Conservation (phyloP, 2,113 vertebrate genomes). For the Herpetotheres cachinnans region DNA sequence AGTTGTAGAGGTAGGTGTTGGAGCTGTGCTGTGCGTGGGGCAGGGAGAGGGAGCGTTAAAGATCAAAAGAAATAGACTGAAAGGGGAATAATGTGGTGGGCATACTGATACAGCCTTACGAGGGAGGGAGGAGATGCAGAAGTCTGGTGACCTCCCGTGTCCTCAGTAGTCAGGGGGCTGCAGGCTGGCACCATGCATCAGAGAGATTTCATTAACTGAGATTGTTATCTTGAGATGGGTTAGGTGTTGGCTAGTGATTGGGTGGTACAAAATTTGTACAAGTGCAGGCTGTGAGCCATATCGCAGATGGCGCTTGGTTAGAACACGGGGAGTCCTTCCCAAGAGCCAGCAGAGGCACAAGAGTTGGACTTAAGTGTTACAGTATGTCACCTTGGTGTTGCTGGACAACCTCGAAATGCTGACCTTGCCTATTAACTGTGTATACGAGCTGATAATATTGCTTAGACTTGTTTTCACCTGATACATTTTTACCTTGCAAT, state of each 20-base stretch:
- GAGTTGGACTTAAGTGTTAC: not conserved
- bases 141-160: not conserved
- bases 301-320: fast-evolving
- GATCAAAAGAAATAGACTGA: not conserved
- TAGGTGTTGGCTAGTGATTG: not conserved
- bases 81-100: not conserved
- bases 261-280: not conserved
- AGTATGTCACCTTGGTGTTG: not conserved
- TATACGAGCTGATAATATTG: not conserved
- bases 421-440: not conserved
- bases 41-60: not conserved
- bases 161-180: not conserved
- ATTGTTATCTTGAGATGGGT: not conserved
- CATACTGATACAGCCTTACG: not conserved
- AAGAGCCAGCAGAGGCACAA: too few relatives aligned
- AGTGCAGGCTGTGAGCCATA: not conserved
- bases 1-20: not conserved
- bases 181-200: not conserved
- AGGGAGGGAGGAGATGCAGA: not conserved
- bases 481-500: not conserved
- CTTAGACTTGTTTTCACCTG: not conserved
- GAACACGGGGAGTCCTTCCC: not conserved
- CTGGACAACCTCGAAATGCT: not conserved
- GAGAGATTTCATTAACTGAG: not conserved
- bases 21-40: not conserved